These are phyloP conservation scores for Drosophila kikkawai DNA, from an alignment of 1,140 invertebrate genomes.

Conservation along the genomic window DNA sequence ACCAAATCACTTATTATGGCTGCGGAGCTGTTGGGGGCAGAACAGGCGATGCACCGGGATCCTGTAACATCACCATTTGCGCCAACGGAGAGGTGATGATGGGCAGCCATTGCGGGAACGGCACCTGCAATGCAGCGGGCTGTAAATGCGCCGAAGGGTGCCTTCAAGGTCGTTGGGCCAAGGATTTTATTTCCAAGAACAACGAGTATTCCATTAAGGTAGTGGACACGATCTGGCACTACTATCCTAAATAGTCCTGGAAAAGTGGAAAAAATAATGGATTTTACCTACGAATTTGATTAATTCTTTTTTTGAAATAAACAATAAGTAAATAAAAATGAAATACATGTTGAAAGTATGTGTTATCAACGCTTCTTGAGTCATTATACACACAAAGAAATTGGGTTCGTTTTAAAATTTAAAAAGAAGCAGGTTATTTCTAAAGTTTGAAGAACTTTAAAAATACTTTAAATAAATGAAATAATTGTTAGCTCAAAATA, in stretches of 20 bases:
- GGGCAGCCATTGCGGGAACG: constrained; percentile 16
- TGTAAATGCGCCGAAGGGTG: constrained; percentile 16
- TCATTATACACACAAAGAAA: too few relatives aligned
- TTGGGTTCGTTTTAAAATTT: too few relatives aligned
- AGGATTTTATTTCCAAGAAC: not conserved
- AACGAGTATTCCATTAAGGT: not conserved
- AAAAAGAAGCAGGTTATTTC: too few relatives aligned
- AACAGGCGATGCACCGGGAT: too few relatives aligned
- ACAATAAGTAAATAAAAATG: not conserved
- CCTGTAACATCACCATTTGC: constrained; percentile 20
- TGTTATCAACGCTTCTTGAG: not conserved
- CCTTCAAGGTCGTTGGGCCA: constrained; percentile 2
- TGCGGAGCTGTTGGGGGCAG: constrained; percentile 22
- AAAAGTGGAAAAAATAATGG: not conserved
- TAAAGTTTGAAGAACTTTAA: too few relatives aligned
- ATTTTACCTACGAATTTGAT: not conserved
- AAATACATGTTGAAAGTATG: not conserved
- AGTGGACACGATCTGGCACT: not conserved
- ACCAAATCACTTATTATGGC: not conserved
- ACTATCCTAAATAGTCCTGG: not conserved
- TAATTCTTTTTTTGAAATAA: too few relatives aligned
- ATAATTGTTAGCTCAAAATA: too few relatives aligned
- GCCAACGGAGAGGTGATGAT: constrained; percentile 20
- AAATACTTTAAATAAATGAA: too few relatives aligned
- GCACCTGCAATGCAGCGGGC: constrained; percentile 10